Evolutionary conservation across 2,797 vertebrate species (phyloP), one percentile per base, ranked within the genome.

Genomic region (Enteromius mattozi): DNA sequence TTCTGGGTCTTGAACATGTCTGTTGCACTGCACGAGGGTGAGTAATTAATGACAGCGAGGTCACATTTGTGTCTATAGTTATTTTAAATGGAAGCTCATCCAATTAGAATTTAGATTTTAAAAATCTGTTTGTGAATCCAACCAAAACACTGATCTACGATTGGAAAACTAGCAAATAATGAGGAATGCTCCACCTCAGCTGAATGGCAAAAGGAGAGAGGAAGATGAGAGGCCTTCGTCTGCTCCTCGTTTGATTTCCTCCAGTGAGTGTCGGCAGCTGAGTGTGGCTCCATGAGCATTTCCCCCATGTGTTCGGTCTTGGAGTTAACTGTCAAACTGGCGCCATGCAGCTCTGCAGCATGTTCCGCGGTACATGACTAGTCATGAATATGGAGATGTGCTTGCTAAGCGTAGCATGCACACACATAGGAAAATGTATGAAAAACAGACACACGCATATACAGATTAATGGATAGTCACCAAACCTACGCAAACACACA

Each of bases 341-440:
- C 87, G 88, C 90, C 89, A 83, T 24, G 33, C 72, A 71, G 54
- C 80, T 84, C 78, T 80, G 51, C 82, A 82, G 80, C 82, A 81
- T 89, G 80, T 83, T 83, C 72, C 69, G 80, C 66, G 59, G 84
- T 63, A 85, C 69, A 78, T 47, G 72, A 80, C 47, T 75, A 49
- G 70, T 86, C 88, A 89, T 90, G 88, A 88, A 90, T 90, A 90
- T 90, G 86, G 85, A 89, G 80, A 90, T 86, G 65, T 30, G 83
- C 83, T 84, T 84, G 45, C 82, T 70, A 82, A 85, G 66, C 17
- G 27, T 59, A 61, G 66, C 54, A 83, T 81, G 30, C 76, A 85
- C 72, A 59, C 82, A 78, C 42, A 54, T 65, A 80, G 9, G 24
- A 33, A 78, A 80, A 80, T 69, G 49, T 85, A 87, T 82, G 63